Conservation (phyloP, 2,888 invertebrate genomes). For the Branchellion lobata region DNA sequence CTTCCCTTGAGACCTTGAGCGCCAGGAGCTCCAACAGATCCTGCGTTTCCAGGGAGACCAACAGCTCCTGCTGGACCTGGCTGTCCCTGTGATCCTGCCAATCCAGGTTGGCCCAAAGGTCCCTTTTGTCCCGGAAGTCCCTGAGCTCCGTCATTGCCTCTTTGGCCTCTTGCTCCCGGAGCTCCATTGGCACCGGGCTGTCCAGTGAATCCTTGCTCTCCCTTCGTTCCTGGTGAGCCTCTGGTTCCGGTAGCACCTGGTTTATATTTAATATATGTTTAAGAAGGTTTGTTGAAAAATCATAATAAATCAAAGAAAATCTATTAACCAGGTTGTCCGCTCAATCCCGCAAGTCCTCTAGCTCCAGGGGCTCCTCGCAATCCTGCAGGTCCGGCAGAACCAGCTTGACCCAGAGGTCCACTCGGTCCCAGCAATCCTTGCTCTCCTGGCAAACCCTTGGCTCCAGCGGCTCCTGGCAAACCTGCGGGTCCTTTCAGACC, state of each 20-base stretch:
- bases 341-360: neutral
- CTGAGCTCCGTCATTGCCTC: neutral
- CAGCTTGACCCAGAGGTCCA: neutral
- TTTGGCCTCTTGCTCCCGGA: neutral
- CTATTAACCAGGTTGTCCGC: neutral
- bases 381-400: neutral
- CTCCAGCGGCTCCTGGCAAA: slow-evolving; percentile 37
- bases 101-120: neutral
- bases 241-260: neutral
- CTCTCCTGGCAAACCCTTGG: slow-evolving; percentile 32
- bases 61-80: neutral
- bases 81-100: neutral
- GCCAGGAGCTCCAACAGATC: neutral
- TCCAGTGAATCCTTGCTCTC: slow-evolving; percentile 10
- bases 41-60: slow-evolving; percentile 8
- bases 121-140: neutral
- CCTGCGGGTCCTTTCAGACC: neutral
- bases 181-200: neutral
- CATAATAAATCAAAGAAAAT: too few relatives aligned
- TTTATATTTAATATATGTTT: too few relatives aligned
- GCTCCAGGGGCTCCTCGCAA: neutral
- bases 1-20: neutral
- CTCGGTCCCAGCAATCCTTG: neutral
- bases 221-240: neutral
- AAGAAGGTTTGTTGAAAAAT: too few relatives aligned